These are phyloP conservation scores for Poeciliopsis turneri DNA, from an alignment of 2,797 vertebrate species.

Conservation along the genomic window DNA sequence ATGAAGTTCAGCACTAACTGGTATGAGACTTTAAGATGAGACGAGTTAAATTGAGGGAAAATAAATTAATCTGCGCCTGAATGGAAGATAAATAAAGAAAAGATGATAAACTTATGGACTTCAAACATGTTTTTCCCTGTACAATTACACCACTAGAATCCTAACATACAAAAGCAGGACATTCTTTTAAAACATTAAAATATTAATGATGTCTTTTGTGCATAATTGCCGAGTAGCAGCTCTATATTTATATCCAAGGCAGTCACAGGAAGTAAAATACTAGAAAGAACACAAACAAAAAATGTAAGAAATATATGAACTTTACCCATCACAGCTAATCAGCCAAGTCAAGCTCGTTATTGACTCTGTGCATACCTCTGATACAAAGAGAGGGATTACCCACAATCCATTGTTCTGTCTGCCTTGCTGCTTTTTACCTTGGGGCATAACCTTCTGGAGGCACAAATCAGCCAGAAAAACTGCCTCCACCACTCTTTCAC, in stretches of 20 bases:
- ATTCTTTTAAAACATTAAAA: conserved; percentile 3
- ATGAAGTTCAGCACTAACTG: neutral
- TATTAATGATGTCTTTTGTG: neutral
- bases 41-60: conserved; percentile 4
- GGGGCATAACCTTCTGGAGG: conserved; percentile 56
- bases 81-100: neutral
- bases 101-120: neutral
- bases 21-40: neutral
- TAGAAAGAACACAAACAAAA: neutral
- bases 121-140: neutral
- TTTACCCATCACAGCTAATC: neutral
- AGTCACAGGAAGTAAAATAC: neutral
- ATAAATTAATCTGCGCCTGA: neutral
- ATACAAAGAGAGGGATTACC: conserved; percentile 62
- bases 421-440: conserved; percentile 58
- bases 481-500: conserved; percentile 29
- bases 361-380: conserved; percentile 37
- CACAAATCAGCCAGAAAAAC: conserved; percentile 38
- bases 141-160: neutral
- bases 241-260: neutral
- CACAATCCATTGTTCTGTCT: conserved; percentile 63
- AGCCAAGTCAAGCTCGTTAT: conserved; percentile 47
- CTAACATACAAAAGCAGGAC: neutral
- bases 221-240: neutral
- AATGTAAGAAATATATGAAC: neutral